Conservation (phyloP, 2,888 invertebrate genomes). For the Acanthosepion esculentum region DNA sequence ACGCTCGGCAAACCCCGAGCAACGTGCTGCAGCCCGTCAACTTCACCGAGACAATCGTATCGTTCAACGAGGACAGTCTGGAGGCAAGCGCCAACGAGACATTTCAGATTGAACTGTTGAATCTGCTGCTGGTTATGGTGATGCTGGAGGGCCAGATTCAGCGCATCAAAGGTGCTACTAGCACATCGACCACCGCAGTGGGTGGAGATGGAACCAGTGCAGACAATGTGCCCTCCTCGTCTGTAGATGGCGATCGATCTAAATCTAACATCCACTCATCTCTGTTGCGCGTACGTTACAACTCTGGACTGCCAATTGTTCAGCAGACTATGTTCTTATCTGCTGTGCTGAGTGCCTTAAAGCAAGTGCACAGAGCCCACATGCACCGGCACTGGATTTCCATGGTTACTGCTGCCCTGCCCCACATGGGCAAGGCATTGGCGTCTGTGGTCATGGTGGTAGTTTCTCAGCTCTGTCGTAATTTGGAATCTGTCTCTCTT, state of each 20-base stretch:
- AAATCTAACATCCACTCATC: constrained; percentile 67
- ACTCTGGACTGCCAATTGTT: constrained; percentile 68
- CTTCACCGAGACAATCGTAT: constrained; percentile 84
- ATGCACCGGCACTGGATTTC: constrained; percentile 89
- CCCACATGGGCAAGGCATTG: constrained; percentile 84
- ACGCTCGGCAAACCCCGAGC: constrained; percentile 62
- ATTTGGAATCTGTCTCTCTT: constrained; percentile 80
- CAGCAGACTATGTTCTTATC: constrained; percentile 89
- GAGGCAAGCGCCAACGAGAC: constrained; percentile 69
- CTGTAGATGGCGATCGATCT: constrained; percentile 75
- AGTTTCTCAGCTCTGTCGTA: constrained; percentile 85
- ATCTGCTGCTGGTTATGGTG: constrained; percentile 83
- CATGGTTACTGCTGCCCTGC: constrained; percentile 85
- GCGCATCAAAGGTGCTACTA: constrained; percentile 58
- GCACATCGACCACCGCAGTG: constrained; percentile 50
- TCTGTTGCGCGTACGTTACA: constrained; percentile 66
- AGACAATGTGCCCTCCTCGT: constrained; percentile 79
- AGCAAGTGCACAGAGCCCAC: constrained; percentile 82
- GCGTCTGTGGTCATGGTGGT: constrained; percentile 86
- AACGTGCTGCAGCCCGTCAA: constrained; percentile 73
- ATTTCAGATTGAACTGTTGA: constrained; percentile 74
- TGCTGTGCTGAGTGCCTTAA: constrained; percentile 85
- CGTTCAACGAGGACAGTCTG: constrained; percentile 80
- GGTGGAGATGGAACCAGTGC: constrained; percentile 47
- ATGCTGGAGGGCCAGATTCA: constrained; percentile 84